Conservation (phyloP, 2,797 vertebrate genomes). For the Myotis daubentonii region DNA sequence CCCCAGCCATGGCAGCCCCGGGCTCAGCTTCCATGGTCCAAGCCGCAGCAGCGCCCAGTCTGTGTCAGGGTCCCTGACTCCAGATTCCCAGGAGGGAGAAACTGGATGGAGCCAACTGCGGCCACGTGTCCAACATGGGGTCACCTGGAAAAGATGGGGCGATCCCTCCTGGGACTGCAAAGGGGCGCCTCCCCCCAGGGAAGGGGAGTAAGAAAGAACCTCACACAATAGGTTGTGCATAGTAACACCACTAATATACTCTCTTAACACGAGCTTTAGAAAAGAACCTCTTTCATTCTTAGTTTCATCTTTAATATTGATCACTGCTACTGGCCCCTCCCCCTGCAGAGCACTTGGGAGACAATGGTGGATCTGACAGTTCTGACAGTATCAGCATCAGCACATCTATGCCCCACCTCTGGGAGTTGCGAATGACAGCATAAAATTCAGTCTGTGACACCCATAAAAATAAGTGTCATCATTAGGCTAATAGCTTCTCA, state of each 20-base stretch:
- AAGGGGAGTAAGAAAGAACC: not conserved
- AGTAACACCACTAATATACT: not conserved
- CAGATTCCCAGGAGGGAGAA: not conserved
- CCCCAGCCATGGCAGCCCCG: accelerated
- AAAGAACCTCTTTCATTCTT: not conserved
- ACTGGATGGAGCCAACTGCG: not conserved
- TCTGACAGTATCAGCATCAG: not conserved
- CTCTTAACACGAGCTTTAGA: not conserved
- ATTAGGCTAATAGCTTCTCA: conserved; percentile 16
- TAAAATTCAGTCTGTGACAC: not conserved
- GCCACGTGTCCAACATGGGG: not conserved
- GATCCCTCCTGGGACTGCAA: not conserved
- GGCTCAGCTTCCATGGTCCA: not conserved
- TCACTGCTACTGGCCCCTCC: not conserved
- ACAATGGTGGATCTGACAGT: not conserved
- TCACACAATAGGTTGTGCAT: accelerated
- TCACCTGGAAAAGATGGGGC: not conserved
- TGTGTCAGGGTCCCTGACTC: not conserved
- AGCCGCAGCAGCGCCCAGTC: not conserved
- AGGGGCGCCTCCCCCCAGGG: not conserved
- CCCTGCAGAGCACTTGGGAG: not conserved
- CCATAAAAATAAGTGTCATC: not conserved
- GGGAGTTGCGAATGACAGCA: not conserved
- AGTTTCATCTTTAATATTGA: not conserved
- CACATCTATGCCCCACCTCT: not conserved